phyloP scores from a whole-genome alignment of 2,797 vertebrate genomes.

The Spea hammondii region DNA sequence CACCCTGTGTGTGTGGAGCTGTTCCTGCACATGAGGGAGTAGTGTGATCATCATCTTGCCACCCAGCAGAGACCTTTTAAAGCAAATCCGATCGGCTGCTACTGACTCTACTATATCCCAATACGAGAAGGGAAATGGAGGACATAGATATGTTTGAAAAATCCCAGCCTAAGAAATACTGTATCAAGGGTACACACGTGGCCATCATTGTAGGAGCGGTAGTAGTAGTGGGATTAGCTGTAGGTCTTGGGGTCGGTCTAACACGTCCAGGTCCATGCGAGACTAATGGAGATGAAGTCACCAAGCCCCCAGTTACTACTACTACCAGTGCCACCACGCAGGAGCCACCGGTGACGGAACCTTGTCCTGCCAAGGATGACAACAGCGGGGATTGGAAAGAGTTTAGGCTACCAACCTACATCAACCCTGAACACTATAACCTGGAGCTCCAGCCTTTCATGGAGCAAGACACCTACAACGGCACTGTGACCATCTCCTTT shows the following conservation, averaged over 20 bases:
- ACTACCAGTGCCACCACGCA: slow-evolving; percentile 3
- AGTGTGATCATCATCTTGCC: slow-evolving; percentile 39
- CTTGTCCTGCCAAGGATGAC: slow-evolving; percentile 72
- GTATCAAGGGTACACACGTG: slow-evolving; percentile 77
- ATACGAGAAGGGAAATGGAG: slow-evolving; percentile 60
- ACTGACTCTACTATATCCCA: slow-evolving; percentile 32
- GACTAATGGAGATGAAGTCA: slow-evolving; percentile 12
- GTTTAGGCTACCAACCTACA: slow-evolving; percentile 81
- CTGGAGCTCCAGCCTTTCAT: slow-evolving; percentile 81
- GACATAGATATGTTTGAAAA: slow-evolving; percentile 68
- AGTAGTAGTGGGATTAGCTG: slow-evolving; percentile 74
- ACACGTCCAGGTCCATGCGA: slow-evolving; percentile 59
- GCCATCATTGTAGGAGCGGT: slow-evolving; percentile 75
- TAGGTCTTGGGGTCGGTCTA: slow-evolving; percentile 86
- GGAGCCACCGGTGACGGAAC: slow-evolving; percentile 46
- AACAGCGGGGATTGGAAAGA: slow-evolving; percentile 74
- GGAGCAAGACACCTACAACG: slow-evolving; percentile 75
- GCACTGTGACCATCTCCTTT: slow-evolving; percentile 75
- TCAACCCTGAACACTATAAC: slow-evolving; percentile 83
- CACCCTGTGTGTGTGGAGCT: not conserved
- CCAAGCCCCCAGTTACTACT: not conserved
- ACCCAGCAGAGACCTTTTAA: slow-evolving; percentile 43
- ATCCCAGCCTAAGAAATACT: slow-evolving; percentile 69
- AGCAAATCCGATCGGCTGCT: slow-evolving; percentile 47
- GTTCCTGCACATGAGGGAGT: not conserved